Evolutionary conservation across 92 coral and sea anemone species (phyloP), one percentile per base, ranked within the genome.

Genomic region (Heliopora coerulea): DNA sequence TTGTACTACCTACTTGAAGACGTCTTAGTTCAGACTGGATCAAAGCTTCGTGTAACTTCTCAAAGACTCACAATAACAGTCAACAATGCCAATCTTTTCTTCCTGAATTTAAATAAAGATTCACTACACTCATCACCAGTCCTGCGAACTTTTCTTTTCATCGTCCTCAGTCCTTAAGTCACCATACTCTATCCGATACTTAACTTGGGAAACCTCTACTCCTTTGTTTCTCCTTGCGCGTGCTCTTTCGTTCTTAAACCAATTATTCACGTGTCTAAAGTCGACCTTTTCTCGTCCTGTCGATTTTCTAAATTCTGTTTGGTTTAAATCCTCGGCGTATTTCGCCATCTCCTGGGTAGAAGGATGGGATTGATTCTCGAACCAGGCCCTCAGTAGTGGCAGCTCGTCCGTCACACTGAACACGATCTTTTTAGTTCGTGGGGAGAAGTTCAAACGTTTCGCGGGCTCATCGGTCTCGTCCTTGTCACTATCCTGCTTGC

Each of bases 201-300:
- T 8, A 0, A 67, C 74, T 67, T 67, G 74, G 26, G 74, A 67
- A 25, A 46, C 92, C n/a, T 85, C 91, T 62, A 89, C 63, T 15
- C 82, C 73, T 21, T 96, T 84, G 49, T 81, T 91, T 54, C 91
- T 84, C 60, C 97, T 83, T 68, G 88, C 74, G 10, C 97, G 89
- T 8, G 97, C 96, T 39, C 96, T 78, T 50, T 92, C 97, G 72
- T 92, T 92, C 74, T 92, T 92, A 83, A 92, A 92, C 97, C 97
- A 92, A 18, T 96, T 92, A 61, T 92, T 92, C 28, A 92, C 96
- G 70, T 92, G 97, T 26, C 96, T 77, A 9, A 87, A 85, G 3
- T 86, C 86, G 8, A 92, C 97, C 26, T 79, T 82, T 59, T 92
- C 96, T 7, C 74, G 59, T 15, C 74, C 74, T 17, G 73, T 83